Percentiles rank a stretch among this genome's conserved stretches.
Evolutionary conservation across 92 coral and sea anemone genomes (phyloP).

Genomic region (Porites evermanni): DNA sequence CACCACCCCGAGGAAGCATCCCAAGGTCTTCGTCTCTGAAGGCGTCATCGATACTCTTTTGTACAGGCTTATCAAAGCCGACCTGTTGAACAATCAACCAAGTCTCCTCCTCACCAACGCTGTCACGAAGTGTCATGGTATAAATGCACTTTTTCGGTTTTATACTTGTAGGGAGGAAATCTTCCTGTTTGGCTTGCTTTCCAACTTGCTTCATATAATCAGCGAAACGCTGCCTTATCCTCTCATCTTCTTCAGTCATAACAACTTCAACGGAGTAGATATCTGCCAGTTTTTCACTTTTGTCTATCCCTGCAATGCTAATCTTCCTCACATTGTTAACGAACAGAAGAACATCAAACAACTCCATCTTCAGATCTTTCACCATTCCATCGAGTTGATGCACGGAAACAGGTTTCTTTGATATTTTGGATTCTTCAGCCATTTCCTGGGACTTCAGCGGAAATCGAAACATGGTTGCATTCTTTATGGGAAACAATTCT

Average conservation of each 20-base stretch:
- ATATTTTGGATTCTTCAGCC: slow-evolving; percentile 48
- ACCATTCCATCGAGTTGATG: slow-evolving; percentile 46
- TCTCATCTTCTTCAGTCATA: slow-evolving; percentile 23
- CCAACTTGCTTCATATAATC: slow-evolving; percentile 34
- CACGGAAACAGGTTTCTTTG: slow-evolving; percentile 2
- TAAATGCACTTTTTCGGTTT: slow-evolving; percentile 57
- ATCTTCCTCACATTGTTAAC: slow-evolving; percentile 76
- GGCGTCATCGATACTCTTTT: slow-evolving; percentile 43
- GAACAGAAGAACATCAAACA: slow-evolving; percentile 75
- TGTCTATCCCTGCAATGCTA: slow-evolving; percentile 56
- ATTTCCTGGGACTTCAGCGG: slow-evolving; percentile 62
- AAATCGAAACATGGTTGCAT: slow-evolving; percentile 80
- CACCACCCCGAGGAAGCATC: slow-evolving; percentile 92
- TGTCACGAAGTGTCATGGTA: slow-evolving; percentile 51
- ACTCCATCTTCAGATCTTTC: slow-evolving; percentile 62
- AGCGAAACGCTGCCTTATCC: slow-evolving; percentile 62
- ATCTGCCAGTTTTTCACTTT: slow-evolving; percentile 34
- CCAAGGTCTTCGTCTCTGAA: slow-evolving; percentile 57
- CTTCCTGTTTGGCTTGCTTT: slow-evolving; percentile 11
- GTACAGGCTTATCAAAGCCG: slow-evolving; percentile 62
- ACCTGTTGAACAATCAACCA: slow-evolving; percentile 81
- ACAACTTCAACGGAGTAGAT: slow-evolving; percentile 56
- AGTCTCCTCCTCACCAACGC: slow-evolving; percentile 55
- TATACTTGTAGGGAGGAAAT: slow-evolving; percentile 49
- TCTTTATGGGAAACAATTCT: slow-evolving; percentile 38